Evolutionary conservation across 2,113 vertebrate species (phyloP).

Genomic region (Calidris pugnax): DNA sequence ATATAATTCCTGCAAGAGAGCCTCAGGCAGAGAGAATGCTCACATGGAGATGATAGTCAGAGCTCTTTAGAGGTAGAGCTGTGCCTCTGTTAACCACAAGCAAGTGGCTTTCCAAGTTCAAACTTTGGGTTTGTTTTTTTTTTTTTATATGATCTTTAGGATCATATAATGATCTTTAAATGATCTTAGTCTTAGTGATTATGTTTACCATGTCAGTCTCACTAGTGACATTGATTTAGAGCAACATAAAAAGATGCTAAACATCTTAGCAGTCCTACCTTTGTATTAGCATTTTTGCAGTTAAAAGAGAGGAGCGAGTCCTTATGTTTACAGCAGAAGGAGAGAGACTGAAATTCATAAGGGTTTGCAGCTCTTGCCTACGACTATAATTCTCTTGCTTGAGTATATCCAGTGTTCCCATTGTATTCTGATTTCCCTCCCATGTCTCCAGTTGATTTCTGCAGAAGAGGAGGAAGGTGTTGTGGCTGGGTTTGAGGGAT

Average conservation of each 20-base stretch:
- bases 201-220: background rate
- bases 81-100: background rate
- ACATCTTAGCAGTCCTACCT: background rate
- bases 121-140: background rate
- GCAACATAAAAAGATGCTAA: accelerated
- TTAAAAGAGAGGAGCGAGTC: background rate
- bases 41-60: no score
- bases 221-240: background rate
- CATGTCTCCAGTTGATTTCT: background rate
- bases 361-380: background rate
- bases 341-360: background rate
- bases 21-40: background rate
- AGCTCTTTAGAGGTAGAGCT: background rate
- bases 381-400: background rate
- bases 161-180: no score
- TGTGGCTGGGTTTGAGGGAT: background rate
- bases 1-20: background rate
- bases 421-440: background rate
- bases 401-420: background rate
- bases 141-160: background rate
- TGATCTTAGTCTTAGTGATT: background rate
- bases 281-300: background rate
- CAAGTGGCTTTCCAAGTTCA: background rate
- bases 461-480: background rate
- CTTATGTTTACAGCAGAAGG: background rate